phyloP scores from a whole-genome alignment of 2,888 invertebrate species.

The Cheilosia grossa region DNA sequence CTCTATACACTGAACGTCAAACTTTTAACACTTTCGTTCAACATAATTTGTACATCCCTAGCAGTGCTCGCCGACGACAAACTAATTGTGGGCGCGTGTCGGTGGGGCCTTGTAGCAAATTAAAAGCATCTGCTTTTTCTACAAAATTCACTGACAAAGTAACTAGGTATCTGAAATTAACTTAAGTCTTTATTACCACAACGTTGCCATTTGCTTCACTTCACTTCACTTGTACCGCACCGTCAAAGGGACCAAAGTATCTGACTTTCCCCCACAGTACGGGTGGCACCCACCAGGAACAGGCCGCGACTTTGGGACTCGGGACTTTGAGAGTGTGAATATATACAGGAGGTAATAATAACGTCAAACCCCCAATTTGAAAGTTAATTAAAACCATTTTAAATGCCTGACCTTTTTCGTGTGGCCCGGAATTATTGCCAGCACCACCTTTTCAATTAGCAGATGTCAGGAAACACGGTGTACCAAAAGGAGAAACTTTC shows the following conservation, averaged over 20 bases:
- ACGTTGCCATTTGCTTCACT: slow-evolving; percentile 45
- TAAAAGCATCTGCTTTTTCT: slow-evolving; percentile 67
- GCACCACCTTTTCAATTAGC: slow-evolving; percentile 58
- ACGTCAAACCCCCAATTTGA: slow-evolving; percentile 61
- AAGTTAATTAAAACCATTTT: slow-evolving; percentile 71
- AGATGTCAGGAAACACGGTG: slow-evolving; percentile 12
- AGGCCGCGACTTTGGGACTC: background rate
- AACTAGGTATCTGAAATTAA: slow-evolving; percentile 57
- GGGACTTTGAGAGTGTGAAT: background rate
- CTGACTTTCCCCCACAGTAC: slow-evolving; percentile 12
- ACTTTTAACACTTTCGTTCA: slow-evolving; percentile 63
- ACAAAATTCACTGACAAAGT: slow-evolving; percentile 62
- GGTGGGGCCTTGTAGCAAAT: slow-evolving; percentile 18
- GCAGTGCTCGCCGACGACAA: slow-evolving; percentile 1
- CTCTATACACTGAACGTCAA: slow-evolving; percentile 27
- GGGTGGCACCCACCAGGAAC: slow-evolving; percentile 3
- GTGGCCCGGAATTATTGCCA: slow-evolving; percentile 44
- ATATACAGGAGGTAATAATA: slow-evolving; percentile 28
- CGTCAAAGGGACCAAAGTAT: slow-evolving; percentile 54
- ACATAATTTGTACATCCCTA: slow-evolving; percentile 53
- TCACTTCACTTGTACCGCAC: slow-evolving; percentile 38
- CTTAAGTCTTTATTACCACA: slow-evolving; percentile 69
- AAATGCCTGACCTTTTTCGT: slow-evolving; percentile 61
- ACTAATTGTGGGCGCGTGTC: background rate
- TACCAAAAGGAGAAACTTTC: slow-evolving; percentile 12